Evolutionary conservation across 2,888 invertebrate genomes (phyloP), one percentile per base, ranked within the genome.

Genomic region (Nomada flava): DNA sequence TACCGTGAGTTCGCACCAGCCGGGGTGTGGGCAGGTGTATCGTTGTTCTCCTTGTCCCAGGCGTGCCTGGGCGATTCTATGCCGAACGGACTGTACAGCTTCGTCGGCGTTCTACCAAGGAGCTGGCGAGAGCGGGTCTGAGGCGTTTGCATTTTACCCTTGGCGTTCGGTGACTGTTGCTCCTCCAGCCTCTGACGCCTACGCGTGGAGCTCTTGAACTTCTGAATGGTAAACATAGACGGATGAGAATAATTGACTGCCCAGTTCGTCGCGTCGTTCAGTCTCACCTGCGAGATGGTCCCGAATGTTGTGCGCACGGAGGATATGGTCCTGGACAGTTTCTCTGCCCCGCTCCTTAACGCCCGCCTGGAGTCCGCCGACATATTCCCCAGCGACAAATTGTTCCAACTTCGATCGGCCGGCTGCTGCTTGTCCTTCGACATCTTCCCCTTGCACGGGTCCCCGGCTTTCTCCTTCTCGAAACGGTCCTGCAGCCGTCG

Each of bases 71-170:
- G 97, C 2, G 96, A 96, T 89, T 97, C 97, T 55, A 97, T 96
- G 9, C 96, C 96, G 90, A 97, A 97, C 0, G 97, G 97, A 88
- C 97, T 97, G 92, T 97, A 97, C 75, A 97, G 90, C 92, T 96
- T 96, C 0, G 96, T 96, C 0, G 97, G 97, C 36, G 97, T 97
- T 57, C 96, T 94, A 7, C 96, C 96, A 50, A 96, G 89, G n/a
- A 95, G 88, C 86, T 94, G 93, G 50, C 94, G 93, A 0, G 95
- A 94, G 74, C 93, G 92, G 1, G 95, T 94, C 73, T 94, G 94
- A 2, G 95, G 95, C 1, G 95, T 95, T 52, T 94, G 92, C 84
- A 92, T 92, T 79, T 93, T 93, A 72, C 80, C 89, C 7, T 87
- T 88, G 64, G 86, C 89, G 68, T 89, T 89, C 90, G 94, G 95